Evolutionary conservation across 1,140 invertebrate species (phyloP), one percentile per base, ranked within the genome.

Genomic region (Linepithema humile): DNA sequence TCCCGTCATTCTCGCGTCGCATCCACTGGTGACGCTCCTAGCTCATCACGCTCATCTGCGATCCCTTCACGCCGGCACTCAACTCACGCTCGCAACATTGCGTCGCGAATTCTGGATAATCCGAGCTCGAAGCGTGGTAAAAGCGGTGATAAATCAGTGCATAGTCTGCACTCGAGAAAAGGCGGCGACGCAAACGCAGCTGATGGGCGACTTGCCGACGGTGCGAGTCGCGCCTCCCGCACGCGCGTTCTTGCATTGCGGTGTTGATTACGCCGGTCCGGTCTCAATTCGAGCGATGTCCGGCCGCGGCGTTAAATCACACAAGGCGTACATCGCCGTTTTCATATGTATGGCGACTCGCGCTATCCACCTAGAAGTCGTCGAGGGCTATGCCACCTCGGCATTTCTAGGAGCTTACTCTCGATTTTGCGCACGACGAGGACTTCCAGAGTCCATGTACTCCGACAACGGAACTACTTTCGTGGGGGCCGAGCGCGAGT

Each of bases 331-430:
- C 3, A 29, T 57, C 1, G 55, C 35, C 1, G 0, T 88, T 0
- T 83, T 85, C 38, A 32, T 88, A 0, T 91, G 89, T 50, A 57
- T 91, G 10, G 57, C 69, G 0, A 83, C 74, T 4, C 85, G 86
- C 50, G 93, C 93, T 0, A 83, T 94, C 0, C 94, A 94, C 78
- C 17, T 94, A 1, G 94, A 94, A 60, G 9, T 90, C 2, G 90
- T 91, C 0, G 72, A 83, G 26, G 86, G 88, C 26, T 84, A 93
- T 23, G 73, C 83, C 1, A 91, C 91, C 0, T 67, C 89, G 10
- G 85, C 80, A 1, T 94, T 94, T 84, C 50, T 94, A 6, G 88
- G 88, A 12, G 87, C 91, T 6, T 86, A 94, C 17, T 67, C 85
- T 20, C 43, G 92, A 15, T 94, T 95, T 72, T 85, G 92, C 38